phyloP scores from a whole-genome alignment of 2,797 vertebrate species.

The Neosalanx taihuensis region DNA sequence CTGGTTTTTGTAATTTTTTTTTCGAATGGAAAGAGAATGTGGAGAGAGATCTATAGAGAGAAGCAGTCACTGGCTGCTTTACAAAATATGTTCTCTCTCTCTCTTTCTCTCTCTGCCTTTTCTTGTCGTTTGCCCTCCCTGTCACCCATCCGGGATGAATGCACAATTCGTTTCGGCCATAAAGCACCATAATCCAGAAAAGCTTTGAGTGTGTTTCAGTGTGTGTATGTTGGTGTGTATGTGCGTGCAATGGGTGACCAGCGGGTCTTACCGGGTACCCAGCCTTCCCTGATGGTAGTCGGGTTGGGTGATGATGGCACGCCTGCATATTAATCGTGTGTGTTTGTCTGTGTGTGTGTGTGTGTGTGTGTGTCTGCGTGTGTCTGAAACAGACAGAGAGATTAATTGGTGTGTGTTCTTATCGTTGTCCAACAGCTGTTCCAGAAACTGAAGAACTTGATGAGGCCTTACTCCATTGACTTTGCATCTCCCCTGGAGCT shows the following conservation, averaged over 20 bases:
- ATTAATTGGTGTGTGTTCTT: slow-evolving; percentile 59
- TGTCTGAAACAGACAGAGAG: slow-evolving; percentile 6
- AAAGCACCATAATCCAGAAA: slow-evolving; percentile 29
- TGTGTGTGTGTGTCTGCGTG: slow-evolving; percentile 24
- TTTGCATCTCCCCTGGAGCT: slow-evolving; percentile 98
- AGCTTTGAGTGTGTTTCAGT: slow-evolving; percentile 33
- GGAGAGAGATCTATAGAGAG: not conserved
- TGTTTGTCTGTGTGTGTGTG: slow-evolving; percentile 29
- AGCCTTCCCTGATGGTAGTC: not conserved
- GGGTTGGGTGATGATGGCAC: not conserved
- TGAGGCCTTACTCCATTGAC: slow-evolving; percentile 94
- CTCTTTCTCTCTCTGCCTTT: not conserved
- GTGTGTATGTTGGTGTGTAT: slow-evolving; percentile 24
- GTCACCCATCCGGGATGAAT: slow-evolving; percentile 27
- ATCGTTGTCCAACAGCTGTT: slow-evolving; percentile 86
- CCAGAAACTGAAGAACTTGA: slow-evolving; percentile 97
- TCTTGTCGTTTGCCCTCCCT: slow-evolving; percentile 17
- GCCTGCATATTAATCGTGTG: not conserved
- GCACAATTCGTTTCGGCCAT: slow-evolving; percentile 22
- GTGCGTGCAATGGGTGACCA: not conserved
- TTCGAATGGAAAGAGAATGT: not conserved
- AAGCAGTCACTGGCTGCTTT: not conserved
- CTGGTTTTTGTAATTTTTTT: not conserved
- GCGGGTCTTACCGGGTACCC: not conserved
- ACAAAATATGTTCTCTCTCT: not conserved